Evolutionary conservation across 2,888 invertebrate species (phyloP), one percentile per base, ranked within the genome.

Genomic region (Sinodicranocentrus sp.): DNA sequence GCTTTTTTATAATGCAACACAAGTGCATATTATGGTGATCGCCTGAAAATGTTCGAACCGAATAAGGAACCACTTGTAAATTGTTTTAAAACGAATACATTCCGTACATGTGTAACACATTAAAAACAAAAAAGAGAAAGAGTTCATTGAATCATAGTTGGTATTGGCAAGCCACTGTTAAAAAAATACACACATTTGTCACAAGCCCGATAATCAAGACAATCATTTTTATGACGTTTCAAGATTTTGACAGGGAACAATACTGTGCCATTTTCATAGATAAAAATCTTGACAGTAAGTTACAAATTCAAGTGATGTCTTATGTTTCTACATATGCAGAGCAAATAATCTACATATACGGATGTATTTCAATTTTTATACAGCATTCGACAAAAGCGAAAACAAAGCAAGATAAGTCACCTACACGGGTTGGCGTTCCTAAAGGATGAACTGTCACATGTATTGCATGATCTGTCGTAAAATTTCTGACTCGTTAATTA

Each of bases 401-500:
- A 72, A 72, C 54, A 77, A 26, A 57, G 19, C 21, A 26, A 19
- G 26, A 65, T 19, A 43, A 48, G 44, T 67, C 65, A 33, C 48
- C 43, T 48, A 77, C 67, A 77, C 28, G 44, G 5, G 21, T 8
- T 15, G 26, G 8, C 23, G 8, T 33, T 33, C 33, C 33, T 10
- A 33, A 10, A 33, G 33, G 33, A 33, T n/a, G n/a, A n/a, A n/a
- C n/a, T n/a, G n/a, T 33, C 33, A 33, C 28, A 28, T 33, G n/a
- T 23, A 2, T 5, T 23, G 21, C 33, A 28, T 21, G 33, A 17
- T 17, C 21, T 23, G 25, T 63, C 44, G 39, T 48, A 33, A 54
- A 65, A 33, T 39, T 76, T 76, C 57, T 67, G 54, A 65, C 67
- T 76, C 39, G 65, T 76, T 76, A 76, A 76, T 76, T 76, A 76